Base-by-base conservation (phyloP, 1,140 invertebrate species). In the Microplitis demolitor region DNA sequence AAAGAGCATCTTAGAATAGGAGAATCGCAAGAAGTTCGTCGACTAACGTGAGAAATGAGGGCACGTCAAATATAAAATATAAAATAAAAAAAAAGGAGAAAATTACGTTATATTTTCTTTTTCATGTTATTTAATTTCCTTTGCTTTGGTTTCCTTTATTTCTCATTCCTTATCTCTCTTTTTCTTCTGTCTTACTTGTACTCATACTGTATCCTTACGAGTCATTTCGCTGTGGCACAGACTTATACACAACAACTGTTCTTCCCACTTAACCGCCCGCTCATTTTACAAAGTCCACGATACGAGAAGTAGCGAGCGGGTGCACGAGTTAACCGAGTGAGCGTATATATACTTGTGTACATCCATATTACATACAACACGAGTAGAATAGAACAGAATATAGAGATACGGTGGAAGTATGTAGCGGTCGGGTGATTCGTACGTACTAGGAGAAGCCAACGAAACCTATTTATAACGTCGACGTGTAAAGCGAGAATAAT, bases 251-350 rank as follows among this genome's bases (percentile, higher is more conserved):
- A 24, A 11, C 11, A 45, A 45, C 39, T 45, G 39, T 45, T 8
- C 39, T 45, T 45, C 39, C 39, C 8, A 45, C 39, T 45, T 45
- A 45, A 45, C 33, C 33, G 9, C 63, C 45, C 39, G 45, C 45
- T 66, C 63, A 51, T 66, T 66, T 50, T 24, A 39, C 45, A 66
- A 66, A 66, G 63, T 66, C 63, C 8, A 13, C 61, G 35, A 24
- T 51, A 8, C 1, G 13, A 73, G 51, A 45, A 45, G 11, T 45
- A 45, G 4, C 16, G 31, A 13, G 13, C 2, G 34, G 24, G 34
- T 13, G 70, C 54, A 54, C 39, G 24, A 33, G 66, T 31, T 4
- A 14, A 51, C 9, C 33, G 58, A 34, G 33, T 24, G 64, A 69
- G 39, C 67, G 24, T 24, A 24, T 24, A 24, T 24, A 24, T 24